Base-by-base conservation (phyloP, 2,797 vertebrate species). In the Hemibagrus guttatus region DNA sequence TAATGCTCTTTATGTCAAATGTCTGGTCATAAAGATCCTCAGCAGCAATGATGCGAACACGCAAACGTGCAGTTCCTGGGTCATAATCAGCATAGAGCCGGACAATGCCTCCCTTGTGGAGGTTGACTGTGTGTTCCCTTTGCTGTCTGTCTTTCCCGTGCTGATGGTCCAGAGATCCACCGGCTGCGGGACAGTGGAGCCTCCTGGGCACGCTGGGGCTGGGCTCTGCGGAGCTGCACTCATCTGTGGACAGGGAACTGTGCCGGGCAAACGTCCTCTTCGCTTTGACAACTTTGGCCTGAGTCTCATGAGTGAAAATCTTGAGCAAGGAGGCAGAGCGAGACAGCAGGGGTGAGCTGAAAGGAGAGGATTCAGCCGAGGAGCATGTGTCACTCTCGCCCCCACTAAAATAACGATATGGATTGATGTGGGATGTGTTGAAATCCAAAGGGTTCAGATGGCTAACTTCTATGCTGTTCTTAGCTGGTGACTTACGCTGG, bases 311-410 rank as follows among this genome's bases (percentile, higher is more conserved):
- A 49, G 97, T 97, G 90, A 99, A 98, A 91, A 99, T 96, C 93
- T 97, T 98, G 85, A 99, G 96, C 88, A 99, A 93, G 0, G 98
- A 99, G 9, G 98, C 96, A 0, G 98, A 99, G 84, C 98, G 97
- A 0, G 98, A 98, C 0, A 99, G 96, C 91, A 99, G 92, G 0
- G 98, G 98, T 0, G 98, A 99, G 86, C 96, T 96, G 66, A 99
- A 99, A 0, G 98, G 98, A 0, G 98, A 99, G 0, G 98, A 99
- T 91, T 99, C 98, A 0, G 98, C 98, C 0, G 98, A 99, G 59
- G 98, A 99, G 88, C 97, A 97, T 0, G 98, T 99, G 94, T 99
- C 98, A 0, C 98, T 99, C 87, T 99, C 98, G 0, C 98, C 98
- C 0, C 98, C 98, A 0, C 98, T 98, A 91, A 99, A 97, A 90